Percentiles rank a stretch among this genome's conserved stretches.
These are phyloP conservation scores for Pteruthius melanotis DNA, from an alignment of 2,113 vertebrate genomes.

Conservation along the genomic window DNA sequence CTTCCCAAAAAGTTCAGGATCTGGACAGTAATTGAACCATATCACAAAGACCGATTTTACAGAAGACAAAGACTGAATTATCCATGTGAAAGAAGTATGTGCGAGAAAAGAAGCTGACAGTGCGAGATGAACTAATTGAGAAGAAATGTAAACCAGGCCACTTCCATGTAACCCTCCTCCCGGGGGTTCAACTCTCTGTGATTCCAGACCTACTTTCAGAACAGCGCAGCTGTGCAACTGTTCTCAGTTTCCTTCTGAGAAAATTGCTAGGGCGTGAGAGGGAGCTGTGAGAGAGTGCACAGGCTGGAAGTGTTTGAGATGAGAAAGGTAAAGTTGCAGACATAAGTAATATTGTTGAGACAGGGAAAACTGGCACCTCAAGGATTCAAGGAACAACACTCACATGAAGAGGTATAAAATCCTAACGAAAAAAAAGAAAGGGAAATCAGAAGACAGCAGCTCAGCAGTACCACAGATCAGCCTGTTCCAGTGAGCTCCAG, in stretches of 20 bases:
- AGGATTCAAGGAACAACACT: neutral
- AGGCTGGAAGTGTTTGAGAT: neutral
- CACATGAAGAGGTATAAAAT: neutral
- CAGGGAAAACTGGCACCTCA: neutral
- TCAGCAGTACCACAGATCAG: neutral
- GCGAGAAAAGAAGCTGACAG: neutral
- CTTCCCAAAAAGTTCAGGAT: neutral
- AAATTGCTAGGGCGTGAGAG: conserved; percentile 7
- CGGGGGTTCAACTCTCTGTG: conserved; percentile 19
- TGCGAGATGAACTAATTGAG: conserved; percentile 15
- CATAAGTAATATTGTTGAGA: neutral
- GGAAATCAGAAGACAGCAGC: neutral
- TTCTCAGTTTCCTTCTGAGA: conserved; percentile 23
- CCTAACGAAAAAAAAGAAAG: neutral
- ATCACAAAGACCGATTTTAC: neutral
- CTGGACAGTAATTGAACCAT: neutral
- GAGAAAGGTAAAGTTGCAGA: neutral
- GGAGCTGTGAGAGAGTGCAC: neutral
- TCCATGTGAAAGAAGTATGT: neutral
- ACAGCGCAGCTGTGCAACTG: neutral
- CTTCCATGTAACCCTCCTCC: neutral
- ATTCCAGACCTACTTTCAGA: conserved; percentile 16
- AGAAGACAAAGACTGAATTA: neutral
- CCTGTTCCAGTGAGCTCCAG: neutral
- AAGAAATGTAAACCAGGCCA: conserved; percentile 44